These are phyloP conservation scores for Ailurus styani DNA, from an alignment of 2,113 vertebrate species.

Conservation along the genomic window DNA sequence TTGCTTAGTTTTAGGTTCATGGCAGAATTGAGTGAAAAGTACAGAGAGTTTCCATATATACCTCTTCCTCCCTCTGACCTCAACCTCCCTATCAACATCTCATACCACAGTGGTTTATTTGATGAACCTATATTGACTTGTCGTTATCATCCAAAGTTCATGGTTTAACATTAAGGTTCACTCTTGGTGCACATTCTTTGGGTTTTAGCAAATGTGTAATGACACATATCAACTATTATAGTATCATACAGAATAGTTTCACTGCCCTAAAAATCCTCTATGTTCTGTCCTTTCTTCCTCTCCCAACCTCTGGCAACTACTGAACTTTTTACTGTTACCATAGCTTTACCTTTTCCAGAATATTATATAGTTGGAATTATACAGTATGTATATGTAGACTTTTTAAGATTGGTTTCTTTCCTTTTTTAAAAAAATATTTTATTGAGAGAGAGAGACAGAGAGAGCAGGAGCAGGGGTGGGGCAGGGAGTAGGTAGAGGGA, in stretches of 20 bases:
- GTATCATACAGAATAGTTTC: background rate
- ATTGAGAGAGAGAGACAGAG: too few species aligned
- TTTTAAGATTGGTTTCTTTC: background rate
- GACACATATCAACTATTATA: background rate
- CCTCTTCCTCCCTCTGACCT: accelerated
- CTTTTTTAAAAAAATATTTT: too few species aligned
- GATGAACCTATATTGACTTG: background rate
- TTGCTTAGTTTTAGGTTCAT: background rate
- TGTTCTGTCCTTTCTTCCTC: background rate
- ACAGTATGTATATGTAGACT: background rate
- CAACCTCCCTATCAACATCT: background rate
- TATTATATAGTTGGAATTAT: background rate
- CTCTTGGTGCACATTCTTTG: background rate
- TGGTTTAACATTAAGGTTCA: background rate
- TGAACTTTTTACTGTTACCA: background rate
- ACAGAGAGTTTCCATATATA: background rate
- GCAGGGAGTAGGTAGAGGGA: too few species aligned
- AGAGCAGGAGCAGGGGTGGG: too few species aligned
- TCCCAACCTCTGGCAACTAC: background rate
- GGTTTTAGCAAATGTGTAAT: background rate
- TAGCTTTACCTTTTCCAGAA: background rate
- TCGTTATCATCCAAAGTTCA: background rate
- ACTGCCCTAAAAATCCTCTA: background rate
- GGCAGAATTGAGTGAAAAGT: background rate
- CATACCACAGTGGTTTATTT: background rate